phyloP scores from a whole-genome alignment of 2,797 vertebrate genomes.

The Pipistrellus pipistrellus region DNA sequence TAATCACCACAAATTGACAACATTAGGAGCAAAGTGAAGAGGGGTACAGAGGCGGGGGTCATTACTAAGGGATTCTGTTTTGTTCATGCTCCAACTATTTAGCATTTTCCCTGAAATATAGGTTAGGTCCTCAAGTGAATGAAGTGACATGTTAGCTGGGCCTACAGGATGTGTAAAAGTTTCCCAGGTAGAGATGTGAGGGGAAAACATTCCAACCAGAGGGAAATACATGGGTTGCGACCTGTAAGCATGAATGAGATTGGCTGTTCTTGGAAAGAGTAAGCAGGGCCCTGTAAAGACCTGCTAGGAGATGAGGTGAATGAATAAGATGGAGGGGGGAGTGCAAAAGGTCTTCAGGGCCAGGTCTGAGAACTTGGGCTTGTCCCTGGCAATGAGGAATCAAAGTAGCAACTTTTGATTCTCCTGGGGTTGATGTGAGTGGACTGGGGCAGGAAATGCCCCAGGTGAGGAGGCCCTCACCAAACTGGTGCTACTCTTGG shows the following conservation, averaged over 20 bases:
- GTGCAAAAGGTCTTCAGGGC: neutral
- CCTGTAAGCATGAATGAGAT: neutral
- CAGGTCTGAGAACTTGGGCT: neutral
- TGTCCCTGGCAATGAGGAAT: neutral
- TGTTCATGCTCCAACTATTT: slow-evolving; percentile 26
- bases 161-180: neutral
- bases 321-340: neutral
- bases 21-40: slow-evolving; percentile 23
- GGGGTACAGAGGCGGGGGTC: neutral
- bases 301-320: neutral
- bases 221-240: neutral
- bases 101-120: slow-evolving; percentile 41
- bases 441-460: neutral
- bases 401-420: neutral
- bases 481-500: neutral
- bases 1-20: neutral
- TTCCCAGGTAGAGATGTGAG: neutral
- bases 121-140: slow-evolving; percentile 43
- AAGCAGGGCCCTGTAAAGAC: neutral
- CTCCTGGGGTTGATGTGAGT: neutral
- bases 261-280: neutral
- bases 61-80: neutral
- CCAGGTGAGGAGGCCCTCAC: neutral
- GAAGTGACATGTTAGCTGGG: neutral
- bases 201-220: slow-evolving; percentile 11